Base-by-base conservation (phyloP, 2,888 invertebrate species). In the Drosophila cyrtoloma region DNA sequence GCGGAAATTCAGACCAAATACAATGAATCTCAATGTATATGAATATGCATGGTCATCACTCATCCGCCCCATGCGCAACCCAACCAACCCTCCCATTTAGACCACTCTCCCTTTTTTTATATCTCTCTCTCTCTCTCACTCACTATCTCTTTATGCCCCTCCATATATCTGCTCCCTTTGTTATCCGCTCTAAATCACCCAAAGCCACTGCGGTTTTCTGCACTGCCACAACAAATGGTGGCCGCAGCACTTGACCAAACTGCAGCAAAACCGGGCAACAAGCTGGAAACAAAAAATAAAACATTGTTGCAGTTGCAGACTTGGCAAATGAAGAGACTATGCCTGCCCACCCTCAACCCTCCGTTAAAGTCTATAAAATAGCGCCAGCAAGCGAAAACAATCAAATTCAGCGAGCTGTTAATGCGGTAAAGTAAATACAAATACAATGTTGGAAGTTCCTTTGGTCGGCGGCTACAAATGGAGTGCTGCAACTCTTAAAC, bases 41-140 rank as follows among this genome's bases (percentile, higher is more conserved):
- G 86, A 87, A 87, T 90, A 87, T 87, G 86, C 88, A 87, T 90
- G 84, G 65, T 75, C 89, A 88, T 87, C 89, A 86, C 90, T 90
- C 86, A 86, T 90, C 89, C 90, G 90, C 83, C 86, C 71, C 74
- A 55, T 76, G 55, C 51, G 50, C 60, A 52, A 19, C 52, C 50
- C 35, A 26, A 37, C 37, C 42, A 62, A 28, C 19, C 60, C 19
- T 19, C 14, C 22, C 22, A 47, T 22, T 26, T 47, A 16, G 7
- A 47, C 47, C 26, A 51, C 39, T 55, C n/a, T 35, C 39, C n/a
- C 59, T 47, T 10, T 52, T 47, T 47, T 26, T 47, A 22, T 7
- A 7, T 22, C 1, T 22, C 5, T 9, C 50, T n/a, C 19, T 28
- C 28, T 28, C 5, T 14, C 32, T 42, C 16, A 9, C 37, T 22